phyloP scores from a whole-genome alignment of 2,113 vertebrate genomes.

The Muntiacus muntjak region DNA sequence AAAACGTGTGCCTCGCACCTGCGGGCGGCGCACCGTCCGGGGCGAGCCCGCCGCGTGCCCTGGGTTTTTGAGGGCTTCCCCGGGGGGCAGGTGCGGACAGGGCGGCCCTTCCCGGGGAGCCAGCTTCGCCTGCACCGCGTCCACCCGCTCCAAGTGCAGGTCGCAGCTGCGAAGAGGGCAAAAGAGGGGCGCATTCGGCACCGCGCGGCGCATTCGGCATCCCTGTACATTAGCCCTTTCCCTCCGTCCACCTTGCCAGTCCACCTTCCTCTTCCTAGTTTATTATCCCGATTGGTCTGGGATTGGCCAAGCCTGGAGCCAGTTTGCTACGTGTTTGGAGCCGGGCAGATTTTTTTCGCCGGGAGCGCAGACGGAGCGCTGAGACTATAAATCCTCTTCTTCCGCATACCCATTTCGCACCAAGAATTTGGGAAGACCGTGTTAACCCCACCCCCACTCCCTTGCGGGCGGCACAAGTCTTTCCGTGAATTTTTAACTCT shows the following conservation, averaged over 20 bases:
- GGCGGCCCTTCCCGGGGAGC: fast-evolving
- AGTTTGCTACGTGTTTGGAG: not conserved
- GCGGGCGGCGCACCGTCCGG: not conserved
- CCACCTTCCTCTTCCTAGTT: no score
- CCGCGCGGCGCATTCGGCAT: fast-evolving
- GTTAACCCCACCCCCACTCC: not conserved
- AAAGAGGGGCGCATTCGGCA: not conserved
- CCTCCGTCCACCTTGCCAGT: no score
- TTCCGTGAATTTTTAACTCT: not conserved
- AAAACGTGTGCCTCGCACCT: not conserved
- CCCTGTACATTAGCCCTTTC: not conserved
- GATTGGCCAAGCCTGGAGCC: not conserved
- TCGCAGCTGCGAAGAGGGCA: not conserved
- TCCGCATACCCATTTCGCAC: not conserved
- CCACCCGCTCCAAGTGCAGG: not conserved
- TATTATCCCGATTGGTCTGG: fast-evolving
- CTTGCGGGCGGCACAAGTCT: fast-evolving
- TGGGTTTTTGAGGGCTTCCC: not conserved
- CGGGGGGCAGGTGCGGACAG: not conserved
- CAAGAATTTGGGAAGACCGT: not conserved
- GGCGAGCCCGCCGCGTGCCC: not conserved
- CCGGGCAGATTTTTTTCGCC: not conserved
- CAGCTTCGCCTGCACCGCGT: not conserved
- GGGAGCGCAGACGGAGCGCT: not conserved
- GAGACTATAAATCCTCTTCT: not conserved